Conservation (phyloP, 2,888 invertebrate species). For the Epinotia ramella region DNA sequence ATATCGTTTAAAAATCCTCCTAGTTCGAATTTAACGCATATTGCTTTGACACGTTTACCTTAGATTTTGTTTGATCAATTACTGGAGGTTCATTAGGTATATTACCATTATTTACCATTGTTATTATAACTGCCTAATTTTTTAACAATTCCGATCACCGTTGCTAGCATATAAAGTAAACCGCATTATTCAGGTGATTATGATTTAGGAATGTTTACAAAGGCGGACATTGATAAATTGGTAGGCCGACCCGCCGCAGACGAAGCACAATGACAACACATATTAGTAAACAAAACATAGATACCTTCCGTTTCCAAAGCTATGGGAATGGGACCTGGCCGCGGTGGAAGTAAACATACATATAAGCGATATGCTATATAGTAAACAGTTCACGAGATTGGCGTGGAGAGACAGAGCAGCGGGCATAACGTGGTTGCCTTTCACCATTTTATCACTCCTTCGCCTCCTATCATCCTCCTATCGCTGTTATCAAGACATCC, state of each 20-base stretch:
- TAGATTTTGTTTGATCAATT: too few species aligned
- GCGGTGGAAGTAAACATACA: constrained; percentile 77
- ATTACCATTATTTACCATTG: too few species aligned
- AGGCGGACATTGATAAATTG: constrained; percentile 5
- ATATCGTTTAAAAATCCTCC: too few species aligned
- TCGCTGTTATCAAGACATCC: neutral
- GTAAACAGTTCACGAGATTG: constrained; percentile 47
- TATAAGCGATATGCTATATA: constrained; percentile 68
- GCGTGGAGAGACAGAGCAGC: neutral
- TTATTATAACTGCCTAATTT: too few species aligned
- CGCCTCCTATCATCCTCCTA: too few species aligned
- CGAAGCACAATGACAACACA: constrained; percentile 38
- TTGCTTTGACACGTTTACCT: too few species aligned
- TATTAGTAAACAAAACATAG: constrained; percentile 47
- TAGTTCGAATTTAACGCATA: too few species aligned
- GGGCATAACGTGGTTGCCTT: too few species aligned
- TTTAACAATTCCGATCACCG: neutral
- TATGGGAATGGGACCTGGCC: constrained; percentile 85
- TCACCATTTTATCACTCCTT: too few species aligned
- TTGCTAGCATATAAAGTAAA: neutral
- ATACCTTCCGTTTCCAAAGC: constrained; percentile 85
- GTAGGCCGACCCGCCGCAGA: neutral
- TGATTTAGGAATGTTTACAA: too few species aligned
- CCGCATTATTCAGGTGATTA: too few species aligned
- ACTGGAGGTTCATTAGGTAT: too few species aligned